These are phyloP conservation scores for Muscina levida DNA, from an alignment of 2,888 invertebrate species.

Conservation along the genomic window DNA sequence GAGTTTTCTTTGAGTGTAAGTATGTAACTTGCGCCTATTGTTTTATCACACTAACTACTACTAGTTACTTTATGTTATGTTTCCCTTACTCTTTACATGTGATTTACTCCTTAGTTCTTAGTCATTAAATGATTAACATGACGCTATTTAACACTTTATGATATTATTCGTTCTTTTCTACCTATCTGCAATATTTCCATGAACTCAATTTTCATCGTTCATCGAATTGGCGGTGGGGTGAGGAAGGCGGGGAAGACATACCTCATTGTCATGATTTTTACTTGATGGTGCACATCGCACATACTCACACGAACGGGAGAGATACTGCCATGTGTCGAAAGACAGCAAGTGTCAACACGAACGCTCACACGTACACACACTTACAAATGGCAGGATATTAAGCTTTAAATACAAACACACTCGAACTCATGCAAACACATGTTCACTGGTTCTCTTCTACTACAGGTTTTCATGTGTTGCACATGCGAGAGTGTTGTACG, in stretches of 20 bases:
- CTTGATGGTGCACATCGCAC: conserved; percentile 2
- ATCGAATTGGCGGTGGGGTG: too few species aligned
- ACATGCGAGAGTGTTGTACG: neutral
- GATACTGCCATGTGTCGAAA: conserved; percentile 8
- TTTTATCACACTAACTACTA: neutral
- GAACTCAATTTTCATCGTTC: conserved; percentile 23
- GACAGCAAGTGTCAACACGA: conserved; percentile 29
- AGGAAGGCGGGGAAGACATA: too few species aligned
- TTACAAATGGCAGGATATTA: neutral
- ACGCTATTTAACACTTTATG: conserved; percentile 30
- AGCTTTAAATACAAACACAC: neutral
- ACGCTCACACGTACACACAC: neutral
- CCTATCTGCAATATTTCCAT: neutral
- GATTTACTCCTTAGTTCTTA: neutral
- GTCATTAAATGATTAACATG: conserved; percentile 31
- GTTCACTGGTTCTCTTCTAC: too few species aligned
- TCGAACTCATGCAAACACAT: neutral
- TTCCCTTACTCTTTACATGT: neutral
- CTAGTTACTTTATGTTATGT: neutral
- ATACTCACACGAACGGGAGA: too few species aligned
- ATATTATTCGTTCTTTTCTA: conserved; percentile 17
- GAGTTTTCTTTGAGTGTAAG: too few species aligned
- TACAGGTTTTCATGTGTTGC: too few species aligned
- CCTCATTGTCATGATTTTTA: too few species aligned
- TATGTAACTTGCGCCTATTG: too few species aligned